A percentile compares a stretch with the other conserved stretches of the same genome.
Conservation (phyloP, 2,888 invertebrate species). For the Diadegma fenestrale region DNA sequence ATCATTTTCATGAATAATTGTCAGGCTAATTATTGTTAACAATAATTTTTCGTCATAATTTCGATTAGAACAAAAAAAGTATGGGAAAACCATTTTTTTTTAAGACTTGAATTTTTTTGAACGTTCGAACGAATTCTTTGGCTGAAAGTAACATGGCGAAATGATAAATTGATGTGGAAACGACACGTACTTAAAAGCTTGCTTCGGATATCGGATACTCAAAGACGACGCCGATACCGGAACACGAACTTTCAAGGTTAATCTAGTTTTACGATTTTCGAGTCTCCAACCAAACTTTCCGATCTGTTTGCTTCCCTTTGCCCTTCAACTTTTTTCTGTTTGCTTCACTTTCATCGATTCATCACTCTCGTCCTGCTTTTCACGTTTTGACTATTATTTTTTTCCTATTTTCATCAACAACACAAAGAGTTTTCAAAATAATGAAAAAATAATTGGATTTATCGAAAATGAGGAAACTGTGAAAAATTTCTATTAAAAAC, state of each 20-base stretch:
- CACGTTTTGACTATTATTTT: not conserved
- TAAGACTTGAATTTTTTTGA: not conserved
- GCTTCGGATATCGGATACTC: slow-evolving; percentile 32
- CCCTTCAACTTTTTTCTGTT: too few relatives aligned
- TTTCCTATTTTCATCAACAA: not conserved
- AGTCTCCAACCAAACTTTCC: not conserved
- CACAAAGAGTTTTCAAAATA: not conserved
- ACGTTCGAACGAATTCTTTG: not conserved
- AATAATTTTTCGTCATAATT: not conserved
- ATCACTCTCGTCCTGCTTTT: not conserved
- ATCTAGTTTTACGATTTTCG: slow-evolving; percentile 12
- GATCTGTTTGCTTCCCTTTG: not conserved
- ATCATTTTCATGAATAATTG: not conserved
- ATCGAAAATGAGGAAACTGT: too few relatives aligned
- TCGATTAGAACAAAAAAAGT: not conserved
- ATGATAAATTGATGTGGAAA: slow-evolving; percentile 15
- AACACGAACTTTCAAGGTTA: slow-evolving; percentile 10
- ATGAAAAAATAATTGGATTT: too few relatives aligned
- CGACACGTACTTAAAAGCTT: slow-evolving; percentile 8
- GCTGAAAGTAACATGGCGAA: not conserved
- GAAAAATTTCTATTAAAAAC: too few relatives aligned
- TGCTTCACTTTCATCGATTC: not conserved
- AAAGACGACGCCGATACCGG: slow-evolving; percentile 16
- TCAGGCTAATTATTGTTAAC: not conserved
- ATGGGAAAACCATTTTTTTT: not conserved